A percentile compares a stretch with the other conserved stretches of the same genome.
Evolutionary conservation across 2,888 invertebrate species (phyloP).

Genomic region (Drosophila greeni): DNA sequence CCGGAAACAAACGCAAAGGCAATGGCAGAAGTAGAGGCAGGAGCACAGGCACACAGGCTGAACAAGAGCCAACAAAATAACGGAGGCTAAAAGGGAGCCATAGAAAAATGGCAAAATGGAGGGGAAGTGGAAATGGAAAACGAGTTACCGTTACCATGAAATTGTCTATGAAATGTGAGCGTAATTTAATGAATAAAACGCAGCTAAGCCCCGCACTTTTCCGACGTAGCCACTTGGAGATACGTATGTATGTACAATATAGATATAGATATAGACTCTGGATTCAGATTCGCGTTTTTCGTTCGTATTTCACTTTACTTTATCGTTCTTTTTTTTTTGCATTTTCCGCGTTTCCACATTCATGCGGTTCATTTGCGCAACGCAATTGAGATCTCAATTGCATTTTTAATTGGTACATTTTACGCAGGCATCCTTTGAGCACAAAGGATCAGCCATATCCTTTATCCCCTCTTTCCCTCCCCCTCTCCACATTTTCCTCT

Average conservation of each 20-base stretch:
- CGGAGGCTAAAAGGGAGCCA: constrained; percentile 11
- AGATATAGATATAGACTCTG: constrained; percentile 4
- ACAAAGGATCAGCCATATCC: constrained; percentile 23
- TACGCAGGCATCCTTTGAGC: constrained; percentile 68
- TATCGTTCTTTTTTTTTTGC: not conserved
- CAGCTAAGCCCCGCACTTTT: constrained; percentile 30
- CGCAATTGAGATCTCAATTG: constrained; percentile 68
- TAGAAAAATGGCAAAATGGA: constrained; percentile 9
- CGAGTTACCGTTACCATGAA: constrained; percentile 58
- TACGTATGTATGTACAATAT: constrained; percentile 5
- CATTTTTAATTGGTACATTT: constrained; percentile 74
- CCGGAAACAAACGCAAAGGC: constrained; percentile 39
- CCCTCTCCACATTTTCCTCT: constrained; percentile 15
- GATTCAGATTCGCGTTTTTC: not conserved
- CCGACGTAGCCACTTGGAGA: constrained; percentile 6
- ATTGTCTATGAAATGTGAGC: constrained; percentile 74
- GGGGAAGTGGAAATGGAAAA: constrained; percentile 5
- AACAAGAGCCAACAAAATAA: constrained; percentile 14
- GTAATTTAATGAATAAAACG: constrained; percentile 70
- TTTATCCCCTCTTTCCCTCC: not conserved
- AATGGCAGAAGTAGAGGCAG: constrained; percentile 1
- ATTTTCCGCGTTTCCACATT: constrained; percentile 33
- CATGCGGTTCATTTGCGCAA: constrained; percentile 69
- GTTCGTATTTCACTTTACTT: not conserved
- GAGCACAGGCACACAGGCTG: constrained; percentile 13